Percentiles rank a stretch among this genome's conserved stretches.
Conservation (phyloP, 2,888 invertebrate genomes). For the Carpatolechia fugitivella region DNA sequence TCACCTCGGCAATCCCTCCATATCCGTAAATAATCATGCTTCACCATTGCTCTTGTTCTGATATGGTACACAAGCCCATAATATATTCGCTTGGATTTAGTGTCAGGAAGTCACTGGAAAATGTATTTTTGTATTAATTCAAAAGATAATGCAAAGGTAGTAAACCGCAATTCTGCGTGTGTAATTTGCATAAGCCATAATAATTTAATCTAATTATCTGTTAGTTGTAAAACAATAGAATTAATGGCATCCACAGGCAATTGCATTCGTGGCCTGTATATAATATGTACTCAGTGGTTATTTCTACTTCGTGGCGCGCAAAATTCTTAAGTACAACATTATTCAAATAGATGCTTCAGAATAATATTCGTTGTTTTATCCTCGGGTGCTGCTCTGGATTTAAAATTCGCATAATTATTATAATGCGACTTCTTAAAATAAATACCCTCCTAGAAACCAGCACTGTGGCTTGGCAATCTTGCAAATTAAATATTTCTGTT, state of each 20-base stretch:
- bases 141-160: neutral
- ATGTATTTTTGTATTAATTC: neutral
- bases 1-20: constrained; percentile 20
- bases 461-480: neutral
- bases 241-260: neutral
- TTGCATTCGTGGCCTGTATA: neutral
- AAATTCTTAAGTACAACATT: constrained; percentile 6
- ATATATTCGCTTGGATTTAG: constrained; percentile 8
- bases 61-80: constrained; percentile 15
- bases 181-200: neutral
- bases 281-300: neutral
- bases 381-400: constrained; percentile 7
- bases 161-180: neutral
- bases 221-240: constrained; percentile 1
- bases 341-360: constrained; percentile 1
- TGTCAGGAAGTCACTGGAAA: neutral
- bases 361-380: constrained; percentile 6
- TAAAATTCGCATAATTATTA: constrained; percentile 16
- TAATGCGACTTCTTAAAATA: constrained; percentile 6
- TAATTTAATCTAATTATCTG: constrained; percentile 1
- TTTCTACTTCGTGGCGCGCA: neutral
- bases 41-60: constrained; percentile 16
- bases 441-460: constrained; percentile 5
- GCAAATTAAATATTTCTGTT: constrained; percentile 17
- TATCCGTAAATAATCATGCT: constrained; percentile 16